Conservation (phyloP, 2,797 vertebrate species). For the Pangasius djambal region DNA sequence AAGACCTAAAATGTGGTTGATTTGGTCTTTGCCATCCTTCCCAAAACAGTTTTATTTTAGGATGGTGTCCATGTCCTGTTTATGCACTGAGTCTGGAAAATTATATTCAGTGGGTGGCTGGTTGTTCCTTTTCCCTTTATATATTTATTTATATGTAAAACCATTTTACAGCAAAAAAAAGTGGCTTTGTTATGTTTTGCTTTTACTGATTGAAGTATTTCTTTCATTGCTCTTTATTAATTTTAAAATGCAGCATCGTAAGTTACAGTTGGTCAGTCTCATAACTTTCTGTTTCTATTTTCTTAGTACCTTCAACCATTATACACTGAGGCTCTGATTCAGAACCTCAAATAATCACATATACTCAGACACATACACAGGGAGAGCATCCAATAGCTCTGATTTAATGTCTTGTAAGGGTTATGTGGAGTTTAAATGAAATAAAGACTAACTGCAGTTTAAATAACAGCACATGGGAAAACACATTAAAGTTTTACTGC, state of each 20-base stretch:
- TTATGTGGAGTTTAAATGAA: background rate
- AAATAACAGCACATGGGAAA: background rate
- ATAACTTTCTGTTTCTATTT: background rate
- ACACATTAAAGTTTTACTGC: background rate
- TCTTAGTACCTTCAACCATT: background rate
- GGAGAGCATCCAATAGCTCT: background rate
- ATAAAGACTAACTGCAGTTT: background rate
- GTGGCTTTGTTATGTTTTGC: background rate
- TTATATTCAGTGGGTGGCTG: background rate
- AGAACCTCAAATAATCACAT: background rate
- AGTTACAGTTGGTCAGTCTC: background rate
- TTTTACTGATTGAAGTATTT: background rate
- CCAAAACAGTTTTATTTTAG: background rate
- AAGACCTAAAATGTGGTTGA: background rate
- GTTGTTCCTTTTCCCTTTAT: background rate
- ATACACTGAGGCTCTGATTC: background rate
- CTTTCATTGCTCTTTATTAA: background rate
- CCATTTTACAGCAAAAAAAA: background rate
- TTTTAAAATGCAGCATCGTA: background rate
- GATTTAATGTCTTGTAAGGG: background rate
- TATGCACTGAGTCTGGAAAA: background rate
- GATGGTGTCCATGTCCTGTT: background rate
- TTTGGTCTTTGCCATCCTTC: background rate
- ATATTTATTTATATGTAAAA: background rate
- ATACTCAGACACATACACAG: background rate